phyloP scores from a whole-genome alignment of 2,113 vertebrate genomes.

The Apteryx mantelli region DNA sequence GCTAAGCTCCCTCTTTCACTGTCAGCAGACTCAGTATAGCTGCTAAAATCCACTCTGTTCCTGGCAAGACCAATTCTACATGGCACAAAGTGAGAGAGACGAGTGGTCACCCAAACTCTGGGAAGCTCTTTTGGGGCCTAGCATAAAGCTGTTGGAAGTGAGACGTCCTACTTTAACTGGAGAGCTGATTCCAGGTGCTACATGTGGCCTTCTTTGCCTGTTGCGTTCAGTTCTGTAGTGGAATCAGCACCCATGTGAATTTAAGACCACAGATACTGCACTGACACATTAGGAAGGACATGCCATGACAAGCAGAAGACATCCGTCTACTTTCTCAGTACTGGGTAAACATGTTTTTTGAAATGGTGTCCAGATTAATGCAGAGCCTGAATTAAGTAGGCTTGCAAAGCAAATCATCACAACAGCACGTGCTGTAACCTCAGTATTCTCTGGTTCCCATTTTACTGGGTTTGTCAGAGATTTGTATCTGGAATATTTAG shows the following conservation, averaged over 20 bases:
- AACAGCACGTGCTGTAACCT: neutral
- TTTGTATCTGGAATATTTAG: slow-evolving; percentile 19
- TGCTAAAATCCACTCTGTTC: neutral
- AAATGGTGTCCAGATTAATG: neutral
- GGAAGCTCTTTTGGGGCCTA: neutral
- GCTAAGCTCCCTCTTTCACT: neutral
- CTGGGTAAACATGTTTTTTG: neutral
- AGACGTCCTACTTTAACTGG: neutral
- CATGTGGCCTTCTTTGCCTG: neutral
- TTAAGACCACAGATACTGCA: neutral
- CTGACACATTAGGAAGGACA: neutral
- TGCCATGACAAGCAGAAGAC: neutral
- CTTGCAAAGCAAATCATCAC: neutral
- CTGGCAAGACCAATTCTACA: neutral
- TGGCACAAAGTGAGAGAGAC: neutral
- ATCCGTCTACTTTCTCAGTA: neutral
- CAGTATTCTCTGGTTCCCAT: slow-evolving; percentile 1
- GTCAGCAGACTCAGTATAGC: neutral
- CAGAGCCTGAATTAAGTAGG: neutral
- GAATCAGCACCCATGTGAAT: neutral
- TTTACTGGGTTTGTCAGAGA: slow-evolving; percentile 14
- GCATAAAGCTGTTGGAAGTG: neutral
- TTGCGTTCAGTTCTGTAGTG: neutral
- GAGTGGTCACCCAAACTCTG: neutral
- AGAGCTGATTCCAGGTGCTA: neutral